These are phyloP conservation scores for Trialeurodes vaporariorum DNA, from an alignment of 1,140 invertebrate genomes.

Conservation along the genomic window DNA sequence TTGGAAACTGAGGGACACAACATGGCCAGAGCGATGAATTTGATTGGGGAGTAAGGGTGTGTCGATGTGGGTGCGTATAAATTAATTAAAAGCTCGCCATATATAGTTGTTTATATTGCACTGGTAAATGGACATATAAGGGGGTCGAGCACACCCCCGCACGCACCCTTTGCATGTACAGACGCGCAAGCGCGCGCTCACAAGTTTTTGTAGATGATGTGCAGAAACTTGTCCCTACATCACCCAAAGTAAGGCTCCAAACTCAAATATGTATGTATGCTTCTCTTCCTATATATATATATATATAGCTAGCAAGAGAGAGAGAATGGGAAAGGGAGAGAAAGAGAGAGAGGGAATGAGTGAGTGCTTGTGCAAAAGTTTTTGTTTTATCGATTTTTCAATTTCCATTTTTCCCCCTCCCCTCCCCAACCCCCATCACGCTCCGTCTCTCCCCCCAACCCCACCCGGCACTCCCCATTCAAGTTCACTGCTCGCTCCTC, in stretches of 20 bases:
- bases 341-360: too few relatives aligned
- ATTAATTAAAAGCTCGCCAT: background rate
- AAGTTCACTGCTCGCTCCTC: too few relatives aligned
- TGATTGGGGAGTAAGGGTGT: background rate
- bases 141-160: too few relatives aligned
- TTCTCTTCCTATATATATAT: too few relatives aligned
- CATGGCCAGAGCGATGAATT: background rate
- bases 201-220: too few relatives aligned
- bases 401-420: background rate
- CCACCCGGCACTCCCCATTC: background rate
- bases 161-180: too few relatives aligned
- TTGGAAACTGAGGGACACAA: too few relatives aligned
- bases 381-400: slow-evolving; percentile 1
- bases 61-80: background rate
- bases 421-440: background rate
- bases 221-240: background rate
- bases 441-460: background rate
- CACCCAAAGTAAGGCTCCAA: too few relatives aligned
- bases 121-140: background rate
- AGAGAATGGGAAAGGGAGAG: too few relatives aligned
- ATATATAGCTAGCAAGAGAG: too few relatives aligned
- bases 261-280: background rate
- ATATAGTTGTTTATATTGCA: background rate
- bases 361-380: background rate
- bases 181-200: too few relatives aligned